A percentile compares a stretch with the other conserved stretches of the same genome.
Evolutionary conservation across 2,888 invertebrate genomes (phyloP).

Genomic region (Scaptomyza polygonia): DNA sequence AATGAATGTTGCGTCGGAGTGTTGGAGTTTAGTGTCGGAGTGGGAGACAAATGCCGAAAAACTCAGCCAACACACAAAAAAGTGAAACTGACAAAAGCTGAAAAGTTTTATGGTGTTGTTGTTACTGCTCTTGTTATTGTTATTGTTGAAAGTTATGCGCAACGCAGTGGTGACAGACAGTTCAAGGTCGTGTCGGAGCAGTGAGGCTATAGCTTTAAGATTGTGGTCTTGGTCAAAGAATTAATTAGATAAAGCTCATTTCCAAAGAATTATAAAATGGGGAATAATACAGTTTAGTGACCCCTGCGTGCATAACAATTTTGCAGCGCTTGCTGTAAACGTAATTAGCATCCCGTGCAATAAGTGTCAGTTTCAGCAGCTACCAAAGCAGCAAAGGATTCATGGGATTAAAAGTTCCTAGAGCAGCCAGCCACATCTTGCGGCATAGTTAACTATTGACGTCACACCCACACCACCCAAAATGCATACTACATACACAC

Average conservation of each 20-base stretch:
- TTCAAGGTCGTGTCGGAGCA: conserved; percentile 59
- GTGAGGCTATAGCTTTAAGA: conserved; percentile 14
- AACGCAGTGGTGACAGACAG: conserved; percentile 62
- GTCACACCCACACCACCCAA: conserved; percentile 23
- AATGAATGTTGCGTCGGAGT: conserved; percentile 10
- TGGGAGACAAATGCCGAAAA: conserved; percentile 11
- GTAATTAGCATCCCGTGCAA: conserved; percentile 45
- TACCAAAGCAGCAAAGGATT: conserved; percentile 19
- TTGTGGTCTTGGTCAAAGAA: conserved; percentile 4
- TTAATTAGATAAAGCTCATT: conserved; percentile 35
- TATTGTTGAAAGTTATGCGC: conserved; percentile 50
- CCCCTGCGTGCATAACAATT: conserved; percentile 6
- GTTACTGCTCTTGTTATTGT: conserved; percentile 22
- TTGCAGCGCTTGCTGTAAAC: conserved; percentile 18
- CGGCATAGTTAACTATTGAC: conserved; percentile 34
- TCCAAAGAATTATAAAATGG: neutral
- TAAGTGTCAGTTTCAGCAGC: conserved; percentile 40
- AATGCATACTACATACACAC: conserved; percentile 1
- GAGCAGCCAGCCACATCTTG: conserved; percentile 25
- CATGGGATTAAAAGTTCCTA: conserved; percentile 41
- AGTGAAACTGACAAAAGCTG: conserved; percentile 67
- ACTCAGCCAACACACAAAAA: conserved; percentile 42
- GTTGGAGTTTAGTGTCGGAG: neutral
- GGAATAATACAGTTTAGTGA: conserved; percentile 24
- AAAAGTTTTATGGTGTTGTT: conserved; percentile 47